Percentiles rank a stretch among this genome's conserved stretches.
These are phyloP conservation scores for Spisula solida DNA, from an alignment of 2,888 invertebrate species.

Conservation along the genomic window DNA sequence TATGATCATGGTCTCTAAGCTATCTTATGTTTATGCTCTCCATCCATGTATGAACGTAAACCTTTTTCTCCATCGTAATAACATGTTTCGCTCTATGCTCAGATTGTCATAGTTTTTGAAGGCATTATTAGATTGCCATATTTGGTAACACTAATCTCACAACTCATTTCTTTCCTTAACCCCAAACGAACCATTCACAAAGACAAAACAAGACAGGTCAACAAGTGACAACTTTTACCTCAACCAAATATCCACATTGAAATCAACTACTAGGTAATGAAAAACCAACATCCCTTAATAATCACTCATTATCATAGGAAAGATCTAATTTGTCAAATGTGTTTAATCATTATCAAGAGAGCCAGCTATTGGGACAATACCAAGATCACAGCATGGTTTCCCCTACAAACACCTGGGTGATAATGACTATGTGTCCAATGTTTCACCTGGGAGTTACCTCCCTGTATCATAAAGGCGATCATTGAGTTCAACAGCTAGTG, in stretches of 20 bases:
- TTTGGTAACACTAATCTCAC: too few species aligned
- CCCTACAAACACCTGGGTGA: conserved; percentile 46
- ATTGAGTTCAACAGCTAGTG: not conserved
- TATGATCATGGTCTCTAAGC: not conserved
- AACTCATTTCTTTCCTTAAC: not conserved
- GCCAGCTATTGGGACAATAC: conserved; percentile 20
- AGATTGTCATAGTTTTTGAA: too few species aligned
- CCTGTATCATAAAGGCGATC: conserved; percentile 38
- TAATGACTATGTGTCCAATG: conserved; percentile 54
- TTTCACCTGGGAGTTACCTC: conserved; percentile 54
- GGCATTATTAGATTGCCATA: too few species aligned
- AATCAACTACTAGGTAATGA: conserved; percentile 29
- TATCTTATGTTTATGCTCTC: not conserved
- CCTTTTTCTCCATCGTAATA: too few species aligned
- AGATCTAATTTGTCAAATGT: conserved; percentile 44
- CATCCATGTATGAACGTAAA: not conserved
- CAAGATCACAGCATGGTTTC: conserved; percentile 31
- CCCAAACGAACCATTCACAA: not conserved
- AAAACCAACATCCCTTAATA: conserved; percentile 31
- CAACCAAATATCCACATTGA: not conserved
- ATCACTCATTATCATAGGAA: conserved; percentile 35
- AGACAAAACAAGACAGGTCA: not conserved
- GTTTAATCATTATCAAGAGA: conserved; percentile 37
- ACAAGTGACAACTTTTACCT: conserved; percentile 28
- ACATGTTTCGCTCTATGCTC: too few species aligned